Conservation (phyloP, 2,797 vertebrate species). For the Epinephelus awoara region DNA sequence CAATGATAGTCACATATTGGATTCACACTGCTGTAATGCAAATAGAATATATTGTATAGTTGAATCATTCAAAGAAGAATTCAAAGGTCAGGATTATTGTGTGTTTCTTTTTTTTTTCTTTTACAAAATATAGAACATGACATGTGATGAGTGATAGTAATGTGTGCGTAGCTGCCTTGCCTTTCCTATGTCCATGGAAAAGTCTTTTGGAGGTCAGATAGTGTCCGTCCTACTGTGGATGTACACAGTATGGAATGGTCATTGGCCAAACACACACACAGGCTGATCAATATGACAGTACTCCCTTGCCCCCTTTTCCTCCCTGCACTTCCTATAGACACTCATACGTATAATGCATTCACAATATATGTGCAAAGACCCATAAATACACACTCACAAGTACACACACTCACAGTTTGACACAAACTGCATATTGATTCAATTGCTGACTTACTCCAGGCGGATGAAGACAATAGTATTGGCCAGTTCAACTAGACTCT, state of each 20-base stretch:
- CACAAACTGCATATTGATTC: constrained; percentile 64
- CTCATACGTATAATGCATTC: background rate
- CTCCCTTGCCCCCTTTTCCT: background rate
- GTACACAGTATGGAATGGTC: constrained; percentile 3
- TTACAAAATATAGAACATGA: too few relatives aligned
- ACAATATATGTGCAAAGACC: background rate
- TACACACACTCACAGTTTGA: constrained; percentile 14
- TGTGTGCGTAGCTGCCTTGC: background rate
- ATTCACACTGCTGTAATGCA: too few relatives aligned
- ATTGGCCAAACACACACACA: constrained; percentile 37
- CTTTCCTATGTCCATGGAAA: constrained; percentile 15
- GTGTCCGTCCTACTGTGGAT: constrained; percentile 24
- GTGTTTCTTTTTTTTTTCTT: too few relatives aligned
- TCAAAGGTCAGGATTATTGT: too few relatives aligned
- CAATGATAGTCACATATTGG: too few relatives aligned
- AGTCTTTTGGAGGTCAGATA: constrained; percentile 48
- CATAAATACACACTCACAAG: constrained; percentile 19
- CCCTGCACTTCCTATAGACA: constrained; percentile 8
- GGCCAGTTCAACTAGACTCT: too few relatives aligned
- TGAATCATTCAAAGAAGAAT: too few relatives aligned
- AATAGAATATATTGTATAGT: too few relatives aligned
- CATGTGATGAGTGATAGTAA: too few relatives aligned
- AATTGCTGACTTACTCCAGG: constrained; percentile 47
- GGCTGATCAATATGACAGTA: constrained; percentile 36
- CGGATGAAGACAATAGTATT: constrained; percentile 17